Evolutionary conservation across 2,888 invertebrate genomes (phyloP).

Genomic region (Aporophyla nigra): DNA sequence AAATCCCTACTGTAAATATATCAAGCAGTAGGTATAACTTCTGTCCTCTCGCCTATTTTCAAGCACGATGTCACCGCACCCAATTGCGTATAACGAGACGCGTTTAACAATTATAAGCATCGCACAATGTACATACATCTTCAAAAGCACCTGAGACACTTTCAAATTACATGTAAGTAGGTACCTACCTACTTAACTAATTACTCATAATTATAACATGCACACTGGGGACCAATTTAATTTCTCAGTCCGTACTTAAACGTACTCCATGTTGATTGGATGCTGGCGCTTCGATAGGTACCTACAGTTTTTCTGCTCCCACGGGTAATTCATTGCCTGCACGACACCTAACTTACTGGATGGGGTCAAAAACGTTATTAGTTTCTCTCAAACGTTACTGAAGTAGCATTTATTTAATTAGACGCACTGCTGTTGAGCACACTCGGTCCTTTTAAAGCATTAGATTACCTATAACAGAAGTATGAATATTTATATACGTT

Average conservation of each 20-base stretch:
- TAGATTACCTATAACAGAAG: background rate
- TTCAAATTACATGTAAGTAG: slow-evolving; percentile 6
- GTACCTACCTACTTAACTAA: slow-evolving; percentile 24
- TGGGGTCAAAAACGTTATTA: slow-evolving; percentile 69
- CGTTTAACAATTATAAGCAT: slow-evolving; percentile 14
- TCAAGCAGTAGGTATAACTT: background rate
- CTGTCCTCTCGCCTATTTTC: background rate
- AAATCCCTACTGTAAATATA: background rate
- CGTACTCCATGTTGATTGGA: slow-evolving; percentile 67
- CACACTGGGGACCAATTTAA: slow-evolving; percentile 43
- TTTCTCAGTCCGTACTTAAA: slow-evolving; percentile 48
- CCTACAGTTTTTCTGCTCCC: slow-evolving; percentile 61
- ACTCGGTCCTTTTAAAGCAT: background rate
- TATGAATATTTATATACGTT: background rate
- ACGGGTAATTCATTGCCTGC: slow-evolving; percentile 65
- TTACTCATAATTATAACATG: slow-evolving; percentile 46
- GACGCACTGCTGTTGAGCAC: background rate
- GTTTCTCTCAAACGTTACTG: slow-evolving; percentile 54
- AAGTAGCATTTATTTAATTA: slow-evolving; percentile 10
- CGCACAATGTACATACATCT: slow-evolving; percentile 8
- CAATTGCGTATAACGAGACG: background rate
- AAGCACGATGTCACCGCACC: slow-evolving; percentile 8
- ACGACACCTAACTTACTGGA: slow-evolving; percentile 67
- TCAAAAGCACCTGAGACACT: slow-evolving; percentile 25
- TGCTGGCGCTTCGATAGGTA: slow-evolving; percentile 42